Conservation (phyloP, 2,113 vertebrate species). For the Parus major region DNA sequence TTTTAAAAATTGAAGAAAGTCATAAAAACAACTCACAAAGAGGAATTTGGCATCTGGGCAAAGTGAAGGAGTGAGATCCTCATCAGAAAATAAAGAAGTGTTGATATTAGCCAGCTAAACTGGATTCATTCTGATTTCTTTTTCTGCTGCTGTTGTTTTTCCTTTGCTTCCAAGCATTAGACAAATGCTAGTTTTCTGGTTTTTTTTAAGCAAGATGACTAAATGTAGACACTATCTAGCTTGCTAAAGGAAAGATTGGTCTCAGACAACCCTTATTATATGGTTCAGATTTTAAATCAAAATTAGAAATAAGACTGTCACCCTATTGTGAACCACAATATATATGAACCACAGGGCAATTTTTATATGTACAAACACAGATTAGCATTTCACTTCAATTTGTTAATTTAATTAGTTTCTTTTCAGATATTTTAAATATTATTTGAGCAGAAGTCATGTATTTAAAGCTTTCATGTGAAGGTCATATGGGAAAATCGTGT, state of each 20-base stretch:
- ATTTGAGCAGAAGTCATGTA: slow-evolving; percentile 73
- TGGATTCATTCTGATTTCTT: neutral
- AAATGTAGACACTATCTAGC: neutral
- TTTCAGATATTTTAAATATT: slow-evolving; percentile 67
- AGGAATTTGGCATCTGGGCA: neutral
- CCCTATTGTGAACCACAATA: neutral
- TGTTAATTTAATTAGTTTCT: slow-evolving; percentile 68
- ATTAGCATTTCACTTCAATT: slow-evolving; percentile 62
- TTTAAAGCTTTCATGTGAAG: slow-evolving; percentile 77
- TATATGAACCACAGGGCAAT: neutral
- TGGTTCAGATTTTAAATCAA: slow-evolving; percentile 49
- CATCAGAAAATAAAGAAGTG: slow-evolving; percentile 41
- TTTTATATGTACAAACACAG: slow-evolving; percentile 59
- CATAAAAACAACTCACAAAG: slow-evolving; percentile 46
- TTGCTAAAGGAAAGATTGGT: slow-evolving; percentile 3
- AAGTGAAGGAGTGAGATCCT: neutral
- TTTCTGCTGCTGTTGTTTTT: neutral
- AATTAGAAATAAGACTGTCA: slow-evolving; percentile 50
- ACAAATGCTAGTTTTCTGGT: slow-evolving; percentile 33
- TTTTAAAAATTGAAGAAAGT: slow-evolving; percentile 57
- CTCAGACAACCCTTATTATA: slow-evolving; percentile 16
- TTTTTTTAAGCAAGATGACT: slow-evolving; percentile 47
- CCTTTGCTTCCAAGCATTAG: slow-evolving; percentile 1
- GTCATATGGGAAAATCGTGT: slow-evolving; percentile 82
- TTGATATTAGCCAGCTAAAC: slow-evolving; percentile 23